Conservation (phyloP, 2,888 invertebrate genomes). For the Eudasyphora cyanicolor region DNA sequence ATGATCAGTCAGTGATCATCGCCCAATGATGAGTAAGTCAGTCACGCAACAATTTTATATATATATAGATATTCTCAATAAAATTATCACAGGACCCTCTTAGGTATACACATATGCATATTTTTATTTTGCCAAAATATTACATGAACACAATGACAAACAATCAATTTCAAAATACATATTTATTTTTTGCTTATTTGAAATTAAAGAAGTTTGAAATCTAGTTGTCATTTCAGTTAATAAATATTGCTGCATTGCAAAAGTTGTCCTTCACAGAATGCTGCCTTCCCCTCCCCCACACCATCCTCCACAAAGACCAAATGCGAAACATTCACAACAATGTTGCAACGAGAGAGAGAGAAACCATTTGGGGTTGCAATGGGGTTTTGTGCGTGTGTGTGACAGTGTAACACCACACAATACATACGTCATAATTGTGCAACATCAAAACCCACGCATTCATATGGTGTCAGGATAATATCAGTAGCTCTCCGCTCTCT, state of each 20-base stretch:
- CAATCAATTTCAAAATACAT: neutral
- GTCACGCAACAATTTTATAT: neutral
- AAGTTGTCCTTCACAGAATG: no score
- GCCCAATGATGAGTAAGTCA: no score
- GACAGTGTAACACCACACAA: neutral
- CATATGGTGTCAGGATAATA: slow-evolving; percentile 50
- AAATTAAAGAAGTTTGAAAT: slow-evolving; percentile 28
- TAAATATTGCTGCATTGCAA: slow-evolving; percentile 20
- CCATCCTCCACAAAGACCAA: neutral
- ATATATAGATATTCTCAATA: neutral
- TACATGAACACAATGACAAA: neutral
- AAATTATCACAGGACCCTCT: neutral
- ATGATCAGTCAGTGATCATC: no score
- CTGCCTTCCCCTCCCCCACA: neutral
- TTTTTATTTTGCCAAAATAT: neutral
- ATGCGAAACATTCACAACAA: neutral
- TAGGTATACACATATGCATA: neutral
- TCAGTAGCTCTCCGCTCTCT: slow-evolving; percentile 52
- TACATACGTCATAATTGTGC: slow-evolving; percentile 50
- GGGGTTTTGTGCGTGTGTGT: neutral
- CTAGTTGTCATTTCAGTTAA: slow-evolving; percentile 26
- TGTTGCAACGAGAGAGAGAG: neutral
- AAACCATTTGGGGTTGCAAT: neutral
- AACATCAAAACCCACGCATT: slow-evolving; percentile 49
- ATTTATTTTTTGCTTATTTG: slow-evolving; percentile 22